phyloP scores from a whole-genome alignment of 1,140 invertebrate genomes.

The Apis florea region DNA sequence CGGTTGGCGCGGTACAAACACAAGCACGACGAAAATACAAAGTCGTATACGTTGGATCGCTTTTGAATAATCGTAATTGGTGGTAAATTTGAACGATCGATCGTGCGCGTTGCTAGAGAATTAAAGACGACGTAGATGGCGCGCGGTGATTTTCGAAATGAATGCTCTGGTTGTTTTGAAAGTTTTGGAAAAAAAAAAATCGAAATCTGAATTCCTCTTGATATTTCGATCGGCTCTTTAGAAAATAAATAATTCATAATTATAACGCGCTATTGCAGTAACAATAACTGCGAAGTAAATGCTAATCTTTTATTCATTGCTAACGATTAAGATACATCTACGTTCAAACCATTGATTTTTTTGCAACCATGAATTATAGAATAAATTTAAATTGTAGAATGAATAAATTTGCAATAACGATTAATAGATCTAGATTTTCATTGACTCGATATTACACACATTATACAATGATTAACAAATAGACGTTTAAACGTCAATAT shows the following conservation, averaged over 20 bases:
- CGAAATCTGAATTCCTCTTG: too few species aligned
- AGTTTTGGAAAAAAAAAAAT: too few species aligned
- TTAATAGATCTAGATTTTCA: background rate
- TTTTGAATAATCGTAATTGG: background rate
- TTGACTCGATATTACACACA: background rate
- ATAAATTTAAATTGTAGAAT: too few species aligned
- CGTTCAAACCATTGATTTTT: background rate
- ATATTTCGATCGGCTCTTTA: background rate
- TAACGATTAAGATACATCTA: background rate
- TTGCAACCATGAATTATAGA: background rate
- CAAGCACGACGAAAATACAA: background rate
- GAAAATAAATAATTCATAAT: too few species aligned
- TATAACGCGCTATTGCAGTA: too few species aligned
- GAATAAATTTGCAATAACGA: background rate
- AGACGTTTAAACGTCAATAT: background rate
- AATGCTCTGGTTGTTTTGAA: too few species aligned
- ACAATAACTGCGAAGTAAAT: background rate
- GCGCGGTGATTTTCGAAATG: too few species aligned
- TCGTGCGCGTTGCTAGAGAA: too few species aligned
- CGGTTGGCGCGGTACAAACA: background rate
- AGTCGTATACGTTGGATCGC: background rate
- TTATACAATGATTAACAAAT: background rate
- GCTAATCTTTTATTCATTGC: background rate
- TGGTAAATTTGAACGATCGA: constrained; percentile 2
- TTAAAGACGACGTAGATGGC: background rate